Conservation (phyloP, 2,888 invertebrate genomes). For the Harpalus rubripes region DNA sequence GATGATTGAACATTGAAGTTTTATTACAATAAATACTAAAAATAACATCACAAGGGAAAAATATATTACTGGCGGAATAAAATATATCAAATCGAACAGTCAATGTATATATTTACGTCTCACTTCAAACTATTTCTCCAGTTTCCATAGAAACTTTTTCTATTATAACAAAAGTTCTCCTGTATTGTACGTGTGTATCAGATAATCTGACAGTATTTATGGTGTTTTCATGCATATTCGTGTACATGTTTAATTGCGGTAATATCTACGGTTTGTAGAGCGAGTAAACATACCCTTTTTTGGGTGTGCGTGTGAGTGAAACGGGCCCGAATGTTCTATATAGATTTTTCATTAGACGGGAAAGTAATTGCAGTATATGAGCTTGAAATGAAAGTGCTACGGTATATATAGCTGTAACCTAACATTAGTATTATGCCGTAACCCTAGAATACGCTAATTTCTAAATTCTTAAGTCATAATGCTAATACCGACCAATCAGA, state of each 20-base stretch:
- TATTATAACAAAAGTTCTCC: neutral
- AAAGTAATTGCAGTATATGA: too few species aligned
- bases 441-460: too few species aligned
- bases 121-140: neutral
- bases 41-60: neutral
- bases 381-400: too few species aligned
- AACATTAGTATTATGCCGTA: too few species aligned
- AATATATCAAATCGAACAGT: conserved; percentile 6
- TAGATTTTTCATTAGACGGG: too few species aligned
- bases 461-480: too few species aligned
- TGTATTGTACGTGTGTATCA: conserved; percentile 1
- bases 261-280: too few species aligned
- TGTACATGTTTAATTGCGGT: neutral
- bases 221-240: neutral
- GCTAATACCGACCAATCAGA: too few species aligned
- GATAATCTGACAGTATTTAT: neutral
- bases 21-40: neutral
- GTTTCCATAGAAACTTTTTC: neutral
- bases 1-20: neutral
- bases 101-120: neutral
- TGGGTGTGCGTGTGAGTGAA: too few species aligned
- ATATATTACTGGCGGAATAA: neutral
- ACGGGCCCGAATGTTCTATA: too few species aligned
- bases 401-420: too few species aligned
- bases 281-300: too few species aligned